A percentile compares a stretch with the other conserved stretches of the same genome.
phyloP scores from a whole-genome alignment of 2,888 invertebrate species.

The Hemistola chrysoprasaria region DNA sequence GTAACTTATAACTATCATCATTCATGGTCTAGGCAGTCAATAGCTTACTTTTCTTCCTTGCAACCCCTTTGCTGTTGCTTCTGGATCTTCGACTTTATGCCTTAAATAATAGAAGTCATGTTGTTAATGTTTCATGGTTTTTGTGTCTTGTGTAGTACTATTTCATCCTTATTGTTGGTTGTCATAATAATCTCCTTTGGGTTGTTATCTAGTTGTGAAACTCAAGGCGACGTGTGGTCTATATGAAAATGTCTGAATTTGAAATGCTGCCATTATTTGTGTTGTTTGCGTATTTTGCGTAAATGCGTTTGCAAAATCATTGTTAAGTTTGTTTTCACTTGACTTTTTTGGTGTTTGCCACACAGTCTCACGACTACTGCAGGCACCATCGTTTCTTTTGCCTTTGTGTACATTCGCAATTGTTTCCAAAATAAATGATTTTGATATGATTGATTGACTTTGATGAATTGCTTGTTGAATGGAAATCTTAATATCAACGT shows the following conservation, averaged over 20 bases:
- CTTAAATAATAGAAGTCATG: neutral
- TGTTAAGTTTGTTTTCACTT: too few relatives aligned
- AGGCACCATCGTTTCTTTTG: too few relatives aligned
- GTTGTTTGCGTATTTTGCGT: conserved; percentile 19
- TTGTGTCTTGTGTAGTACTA: conserved; percentile 31
- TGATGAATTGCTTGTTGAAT: too few relatives aligned
- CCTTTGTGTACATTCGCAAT: too few relatives aligned
- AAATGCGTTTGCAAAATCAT: neutral
- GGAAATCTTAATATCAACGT: too few relatives aligned
- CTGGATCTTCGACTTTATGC: conserved; percentile 8
- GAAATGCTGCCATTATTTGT: conserved; percentile 18
- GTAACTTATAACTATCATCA: conserved; percentile 57
- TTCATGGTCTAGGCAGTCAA: conserved; percentile 46
- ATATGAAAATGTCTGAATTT: conserved; percentile 22
- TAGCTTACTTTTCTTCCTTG: conserved; percentile 22
- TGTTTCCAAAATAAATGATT: too few relatives aligned
- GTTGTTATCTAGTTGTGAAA: conserved; percentile 36
- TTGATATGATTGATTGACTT: too few relatives aligned
- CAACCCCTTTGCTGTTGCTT: neutral
- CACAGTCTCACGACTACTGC: too few relatives aligned
- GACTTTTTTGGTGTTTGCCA: too few relatives aligned
- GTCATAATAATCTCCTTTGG: conserved; percentile 54
- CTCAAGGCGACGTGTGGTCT: conserved; percentile 45
- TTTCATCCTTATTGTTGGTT: conserved; percentile 53
- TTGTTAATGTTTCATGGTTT: conserved; percentile 7